Conservation (phyloP, 2,113 vertebrate species). For the Lampris megalopsis region DNA sequence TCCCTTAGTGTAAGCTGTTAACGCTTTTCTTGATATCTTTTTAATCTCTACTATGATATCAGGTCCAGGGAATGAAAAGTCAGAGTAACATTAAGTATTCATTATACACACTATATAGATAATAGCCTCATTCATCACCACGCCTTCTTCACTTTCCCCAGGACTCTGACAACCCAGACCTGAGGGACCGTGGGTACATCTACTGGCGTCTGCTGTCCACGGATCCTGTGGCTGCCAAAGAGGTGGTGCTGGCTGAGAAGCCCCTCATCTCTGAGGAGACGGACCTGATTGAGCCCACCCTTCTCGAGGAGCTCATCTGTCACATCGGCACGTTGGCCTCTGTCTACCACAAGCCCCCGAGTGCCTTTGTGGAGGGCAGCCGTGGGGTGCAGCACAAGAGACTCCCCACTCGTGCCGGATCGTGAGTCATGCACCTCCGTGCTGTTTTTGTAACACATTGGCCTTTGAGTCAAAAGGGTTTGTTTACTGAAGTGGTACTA, state of each 20-base stretch:
- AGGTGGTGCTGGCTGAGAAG: conserved; percentile 97
- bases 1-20: not conserved
- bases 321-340: conserved; percentile 97
- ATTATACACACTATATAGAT: conserved; percentile 43
- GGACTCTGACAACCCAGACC: conserved; percentile 98
- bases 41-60: conserved; percentile 11
- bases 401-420: conserved; percentile 88
- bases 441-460: conserved; percentile 20
- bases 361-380: conserved; percentile 97
- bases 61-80: conserved; percentile 3
- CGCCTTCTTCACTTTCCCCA: conserved; percentile 52
- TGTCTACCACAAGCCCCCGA: conserved; percentile 98
- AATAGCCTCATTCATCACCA: not conserved
- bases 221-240: conserved; percentile 96
- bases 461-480: not conserved
- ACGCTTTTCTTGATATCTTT: conserved; percentile 24
- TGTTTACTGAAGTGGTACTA: conserved; percentile 28
- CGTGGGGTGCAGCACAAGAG: conserved; percentile 93
- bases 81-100: conserved; percentile 30
- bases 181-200: conserved; percentile 97
- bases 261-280: conserved; percentile 98
- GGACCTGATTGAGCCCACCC: conserved; percentile 95
- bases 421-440: conserved; percentile 84
- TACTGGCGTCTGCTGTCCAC: conserved; percentile 99
- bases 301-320: conserved; percentile 98